Evolutionary conservation across 2,888 invertebrate species (phyloP), one percentile per base, ranked within the genome.

Genomic region (Silvanus unidentatus): DNA sequence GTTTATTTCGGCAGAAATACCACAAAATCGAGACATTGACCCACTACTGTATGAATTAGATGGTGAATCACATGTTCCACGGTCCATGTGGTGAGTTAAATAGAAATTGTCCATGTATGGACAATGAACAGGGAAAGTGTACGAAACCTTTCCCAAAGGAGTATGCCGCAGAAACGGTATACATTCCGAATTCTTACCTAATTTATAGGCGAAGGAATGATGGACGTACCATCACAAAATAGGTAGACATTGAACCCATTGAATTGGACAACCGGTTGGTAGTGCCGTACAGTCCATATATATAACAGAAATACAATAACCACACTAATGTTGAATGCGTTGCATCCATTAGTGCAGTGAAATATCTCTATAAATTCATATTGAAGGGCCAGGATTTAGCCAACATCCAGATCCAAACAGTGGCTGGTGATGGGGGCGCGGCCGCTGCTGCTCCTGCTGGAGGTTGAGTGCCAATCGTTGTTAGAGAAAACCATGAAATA

Each of bases 91-190:
- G 32, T 22, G 8, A 22, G 22, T 48, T 45, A 29, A 61, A 68
- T 49, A 65, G 64, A 38, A 22, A 22, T 22, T 22, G 22, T 8
- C 22, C 22, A 22, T n/a, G n/a, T n/a, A n/a, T n/a, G n/a, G n/a
- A n/a, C n/a, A n/a, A n/a, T n/a, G n/a, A n/a, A n/a, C n/a, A n/a
- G n/a, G n/a, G n/a, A n/a, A 62, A 63, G 44, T 69, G 68, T 48
- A 50, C 57, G 8, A 65, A 67, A 45, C 28, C 44, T 9, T 58
- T 35, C 42, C 56, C 57, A 5, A 15, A 30, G 29, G 11, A n/a
- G n/a, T 32, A 8, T 32, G 10, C 10, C 8, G 22, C 3, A 22
- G 8, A 8, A 8, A 22, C 22, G 8, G 8, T 22, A 5, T 5
- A 5, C n/a, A 13, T 29, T 10, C 39, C 34, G 4, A 47, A 48